These are phyloP conservation scores for Mystacornis crossleyi DNA, from an alignment of 2,113 vertebrate genomes.

Conservation along the genomic window DNA sequence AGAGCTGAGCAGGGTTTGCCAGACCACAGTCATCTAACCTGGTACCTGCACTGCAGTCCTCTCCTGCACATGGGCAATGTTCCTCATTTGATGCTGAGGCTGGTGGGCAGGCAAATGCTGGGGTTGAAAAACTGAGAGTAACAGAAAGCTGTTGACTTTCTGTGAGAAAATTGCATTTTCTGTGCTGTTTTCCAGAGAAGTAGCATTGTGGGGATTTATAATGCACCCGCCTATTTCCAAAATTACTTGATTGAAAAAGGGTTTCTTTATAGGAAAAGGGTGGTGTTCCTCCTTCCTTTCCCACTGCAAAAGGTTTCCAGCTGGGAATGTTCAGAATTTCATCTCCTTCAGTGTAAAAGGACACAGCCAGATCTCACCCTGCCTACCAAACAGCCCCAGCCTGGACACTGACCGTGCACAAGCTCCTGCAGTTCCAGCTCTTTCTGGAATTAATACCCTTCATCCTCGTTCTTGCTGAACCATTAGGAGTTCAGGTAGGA, in stretches of 20 bases:
- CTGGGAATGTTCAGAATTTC: neutral
- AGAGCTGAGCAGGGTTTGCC: neutral
- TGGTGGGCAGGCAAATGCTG: neutral
- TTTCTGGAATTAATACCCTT: neutral
- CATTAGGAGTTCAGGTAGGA: neutral
- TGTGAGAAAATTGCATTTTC: neutral
- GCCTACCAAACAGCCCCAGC: neutral
- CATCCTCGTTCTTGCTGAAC: neutral
- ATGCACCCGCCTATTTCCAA: neutral
- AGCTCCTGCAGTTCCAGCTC: accelerated
- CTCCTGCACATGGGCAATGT: accelerated
- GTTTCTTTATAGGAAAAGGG: neutral
- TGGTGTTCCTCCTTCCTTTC: neutral
- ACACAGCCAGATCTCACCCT: neutral
- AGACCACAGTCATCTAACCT: accelerated
- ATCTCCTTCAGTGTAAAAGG: neutral
- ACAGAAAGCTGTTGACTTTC: neutral
- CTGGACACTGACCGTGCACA: too few species aligned
- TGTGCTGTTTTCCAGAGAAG: neutral
- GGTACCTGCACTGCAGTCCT: neutral
- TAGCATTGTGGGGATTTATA: neutral
- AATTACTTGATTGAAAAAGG: neutral
- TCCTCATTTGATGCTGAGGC: neutral
- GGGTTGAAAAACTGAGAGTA: neutral
- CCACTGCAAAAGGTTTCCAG: neutral